Conservation (phyloP, 2,888 invertebrate species). For the Erannis defoliaria region DNA sequence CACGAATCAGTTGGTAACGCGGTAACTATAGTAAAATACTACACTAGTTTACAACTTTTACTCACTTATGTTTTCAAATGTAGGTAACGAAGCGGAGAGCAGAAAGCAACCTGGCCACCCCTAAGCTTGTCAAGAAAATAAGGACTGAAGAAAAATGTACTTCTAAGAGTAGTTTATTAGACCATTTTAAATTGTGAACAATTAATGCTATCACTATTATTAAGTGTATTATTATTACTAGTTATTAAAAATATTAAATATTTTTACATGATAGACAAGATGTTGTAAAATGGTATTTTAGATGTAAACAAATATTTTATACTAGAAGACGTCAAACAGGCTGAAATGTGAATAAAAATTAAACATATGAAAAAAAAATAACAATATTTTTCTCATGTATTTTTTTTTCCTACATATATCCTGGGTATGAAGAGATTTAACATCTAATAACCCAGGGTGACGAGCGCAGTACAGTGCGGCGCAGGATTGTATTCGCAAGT, state of each 20-base stretch:
- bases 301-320: not conserved
- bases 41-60: too few species aligned
- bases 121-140: conserved; percentile 80
- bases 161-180: conserved; percentile 70
- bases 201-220: not conserved
- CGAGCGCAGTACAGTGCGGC: too few species aligned
- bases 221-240: not conserved
- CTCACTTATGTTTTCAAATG: conserved; percentile 44
- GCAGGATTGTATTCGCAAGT: too few species aligned
- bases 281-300: conserved; percentile 8
- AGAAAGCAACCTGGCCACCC: conserved; percentile 69
- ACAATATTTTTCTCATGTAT: too few species aligned
- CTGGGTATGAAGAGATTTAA: too few species aligned
- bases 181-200: conserved; percentile 60
- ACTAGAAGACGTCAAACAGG: not conserved
- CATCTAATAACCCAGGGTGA: too few species aligned
- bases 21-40: too few species aligned
- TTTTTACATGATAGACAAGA: not conserved
- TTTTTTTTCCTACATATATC: too few species aligned
- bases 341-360: not conserved
- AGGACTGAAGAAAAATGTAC: conserved; percentile 70
- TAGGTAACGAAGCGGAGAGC: conserved; percentile 85
- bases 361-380: too few species aligned
- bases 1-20: too few species aligned
- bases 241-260: not conserved